Conservation (phyloP, 2,797 vertebrate species). For the Poeciliopsis gracilis region DNA sequence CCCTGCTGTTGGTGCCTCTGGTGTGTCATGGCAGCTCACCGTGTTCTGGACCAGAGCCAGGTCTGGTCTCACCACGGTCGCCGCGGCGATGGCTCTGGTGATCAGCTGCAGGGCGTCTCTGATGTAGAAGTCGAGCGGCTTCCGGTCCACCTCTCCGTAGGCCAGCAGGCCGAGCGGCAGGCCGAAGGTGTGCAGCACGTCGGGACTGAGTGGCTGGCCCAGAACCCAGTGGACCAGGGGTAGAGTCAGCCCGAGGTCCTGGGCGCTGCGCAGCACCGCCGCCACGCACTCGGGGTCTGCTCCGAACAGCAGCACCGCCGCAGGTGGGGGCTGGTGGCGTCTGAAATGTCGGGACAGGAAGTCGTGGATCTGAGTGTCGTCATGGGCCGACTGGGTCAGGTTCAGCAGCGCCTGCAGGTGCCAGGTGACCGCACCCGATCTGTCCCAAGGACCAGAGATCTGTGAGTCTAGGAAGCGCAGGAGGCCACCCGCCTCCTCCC, state of each 20-base stretch:
- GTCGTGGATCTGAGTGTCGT: constrained; percentile 64
- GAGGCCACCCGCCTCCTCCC: constrained; percentile 80
- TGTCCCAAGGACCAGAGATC: constrained; percentile 39
- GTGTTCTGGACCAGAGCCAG: constrained; percentile 75
- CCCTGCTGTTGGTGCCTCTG: constrained; percentile 73
- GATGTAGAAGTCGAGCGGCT: constrained; percentile 84
- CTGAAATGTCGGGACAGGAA: constrained; percentile 78
- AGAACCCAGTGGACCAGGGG: constrained; percentile 88
- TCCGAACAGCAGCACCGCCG: constrained; percentile 83
- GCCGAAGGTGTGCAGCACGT: constrained; percentile 82
- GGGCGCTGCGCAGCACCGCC: constrained; percentile 76
- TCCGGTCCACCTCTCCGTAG: constrained; percentile 83
- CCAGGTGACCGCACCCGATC: constrained; percentile 49
- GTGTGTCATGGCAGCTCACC: constrained; percentile 80
- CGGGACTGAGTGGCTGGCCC: constrained; percentile 82
- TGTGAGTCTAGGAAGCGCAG: constrained; percentile 77
- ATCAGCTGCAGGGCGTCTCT: constrained; percentile 84
- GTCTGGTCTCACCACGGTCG: constrained; percentile 71
- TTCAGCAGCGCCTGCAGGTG: constrained; percentile 80
- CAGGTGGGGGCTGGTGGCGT: constrained; percentile 65
- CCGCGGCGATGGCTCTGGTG: constrained; percentile 73
- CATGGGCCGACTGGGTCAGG: constrained; percentile 72
- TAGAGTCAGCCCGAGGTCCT: constrained; percentile 75
- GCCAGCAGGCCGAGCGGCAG: constrained; percentile 88
- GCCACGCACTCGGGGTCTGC: constrained; percentile 71